Conservation (phyloP, 2,113 vertebrate genomes). For the Carlito syrichta region DNA sequence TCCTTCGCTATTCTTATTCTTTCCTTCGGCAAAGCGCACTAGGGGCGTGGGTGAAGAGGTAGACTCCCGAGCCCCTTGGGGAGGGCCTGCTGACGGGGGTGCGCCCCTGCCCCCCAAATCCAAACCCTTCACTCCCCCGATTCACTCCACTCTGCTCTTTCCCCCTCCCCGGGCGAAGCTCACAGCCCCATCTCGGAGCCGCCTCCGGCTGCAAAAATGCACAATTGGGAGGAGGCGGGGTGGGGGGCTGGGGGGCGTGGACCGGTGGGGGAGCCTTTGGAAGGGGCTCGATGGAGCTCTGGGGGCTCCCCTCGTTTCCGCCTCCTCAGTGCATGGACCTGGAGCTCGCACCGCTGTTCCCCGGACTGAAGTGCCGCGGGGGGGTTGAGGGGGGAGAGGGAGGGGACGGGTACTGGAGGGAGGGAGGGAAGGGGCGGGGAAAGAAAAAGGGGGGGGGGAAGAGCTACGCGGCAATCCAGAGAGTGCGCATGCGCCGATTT, state of each 20-base stretch:
- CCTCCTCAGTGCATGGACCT: constrained; percentile 66
- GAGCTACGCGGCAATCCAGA: constrained; percentile 71
- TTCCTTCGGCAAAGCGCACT: constrained; percentile 50
- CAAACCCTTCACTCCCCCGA: constrained; percentile 47
- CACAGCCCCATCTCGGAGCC: constrained; percentile 74
- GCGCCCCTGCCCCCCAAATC: constrained; percentile 55
- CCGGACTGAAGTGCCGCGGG: constrained; percentile 56
- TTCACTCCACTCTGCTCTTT: constrained; percentile 55
- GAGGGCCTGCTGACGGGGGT: constrained; percentile 49
- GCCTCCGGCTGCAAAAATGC: constrained; percentile 78
- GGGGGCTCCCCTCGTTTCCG: constrained; percentile 65
- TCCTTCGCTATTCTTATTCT: constrained; percentile 63
- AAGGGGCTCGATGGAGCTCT: constrained; percentile 61
- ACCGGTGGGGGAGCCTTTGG: constrained; percentile 55
- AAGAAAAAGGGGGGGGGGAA: neutral
- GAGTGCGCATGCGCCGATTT: constrained; percentile 70
- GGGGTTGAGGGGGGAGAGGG: neutral
- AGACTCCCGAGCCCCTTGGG: constrained; percentile 43
- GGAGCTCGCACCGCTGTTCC: constrained; percentile 64
- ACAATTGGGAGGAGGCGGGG: constrained; percentile 76
- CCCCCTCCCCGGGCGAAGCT: constrained; percentile 66
- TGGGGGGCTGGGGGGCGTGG: constrained; percentile 70
- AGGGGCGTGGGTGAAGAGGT: constrained; percentile 63
- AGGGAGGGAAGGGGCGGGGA: constrained; percentile 8
- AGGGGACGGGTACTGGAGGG: neutral